These are phyloP conservation scores for Ammodytes marinus DNA, from an alignment of 2,113 vertebrate species.

Conservation along the genomic window DNA sequence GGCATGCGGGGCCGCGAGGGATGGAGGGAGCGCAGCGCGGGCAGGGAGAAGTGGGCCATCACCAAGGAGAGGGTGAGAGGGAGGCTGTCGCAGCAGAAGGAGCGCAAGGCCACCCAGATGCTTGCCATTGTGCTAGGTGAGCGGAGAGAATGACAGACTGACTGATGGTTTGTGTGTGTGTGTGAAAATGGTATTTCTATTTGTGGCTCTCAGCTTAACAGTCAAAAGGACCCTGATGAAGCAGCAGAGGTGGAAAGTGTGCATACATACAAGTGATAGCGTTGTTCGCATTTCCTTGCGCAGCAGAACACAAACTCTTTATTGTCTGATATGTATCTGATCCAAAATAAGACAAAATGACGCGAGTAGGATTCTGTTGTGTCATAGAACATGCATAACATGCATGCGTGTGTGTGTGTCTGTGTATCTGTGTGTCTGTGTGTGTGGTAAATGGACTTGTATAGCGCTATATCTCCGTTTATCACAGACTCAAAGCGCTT, in stretches of 20 bases:
- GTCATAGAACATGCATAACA: not conserved
- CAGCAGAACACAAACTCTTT: not conserved
- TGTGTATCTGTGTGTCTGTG: no score
- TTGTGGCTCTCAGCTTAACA: not conserved
- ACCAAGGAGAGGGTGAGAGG: constrained; percentile 81
- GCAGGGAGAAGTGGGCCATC: constrained; percentile 70
- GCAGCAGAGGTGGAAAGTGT: not conserved
- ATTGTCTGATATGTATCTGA: constrained; percentile 7
- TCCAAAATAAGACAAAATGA: constrained; percentile 16
- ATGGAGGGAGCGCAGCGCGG: constrained; percentile 71
- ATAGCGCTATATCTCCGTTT: no score
- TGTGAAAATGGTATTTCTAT: not conserved
- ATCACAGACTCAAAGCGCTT: no score
- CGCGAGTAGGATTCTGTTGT: not conserved
- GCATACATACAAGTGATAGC: not conserved
- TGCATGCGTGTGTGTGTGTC: not conserved
- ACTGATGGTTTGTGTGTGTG: constrained; percentile 11
- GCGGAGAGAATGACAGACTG: constrained; percentile 17
- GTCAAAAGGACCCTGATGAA: not conserved
- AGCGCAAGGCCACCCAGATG: constrained; percentile 87
- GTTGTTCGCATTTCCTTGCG: not conserved
- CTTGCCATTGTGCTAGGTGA: constrained; percentile 86
- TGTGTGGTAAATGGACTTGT: no score
- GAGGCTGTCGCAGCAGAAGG: constrained; percentile 85
- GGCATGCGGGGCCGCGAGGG: constrained; percentile 71